phyloP scores from a whole-genome alignment of 2,113 vertebrate genomes.

The Ictalurus furcatus region DNA sequence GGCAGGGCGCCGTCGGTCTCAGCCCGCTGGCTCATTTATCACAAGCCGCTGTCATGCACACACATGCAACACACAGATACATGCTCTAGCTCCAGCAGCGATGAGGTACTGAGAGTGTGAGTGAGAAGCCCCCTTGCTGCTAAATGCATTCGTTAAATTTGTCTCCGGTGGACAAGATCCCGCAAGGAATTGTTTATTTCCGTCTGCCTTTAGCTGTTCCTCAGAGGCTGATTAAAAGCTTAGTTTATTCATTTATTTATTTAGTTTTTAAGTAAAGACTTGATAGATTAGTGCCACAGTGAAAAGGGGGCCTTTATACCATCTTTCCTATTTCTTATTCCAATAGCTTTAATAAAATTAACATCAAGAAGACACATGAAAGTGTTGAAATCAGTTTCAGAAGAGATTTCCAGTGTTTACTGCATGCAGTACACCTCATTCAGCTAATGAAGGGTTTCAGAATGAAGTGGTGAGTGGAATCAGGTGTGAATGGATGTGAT shows the following conservation, averaged over 20 bases:
- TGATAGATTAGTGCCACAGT: not conserved
- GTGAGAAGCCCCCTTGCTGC: constrained; percentile 25
- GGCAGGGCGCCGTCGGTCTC: constrained; percentile 50
- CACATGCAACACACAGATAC: constrained; percentile 24
- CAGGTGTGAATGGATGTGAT: not conserved
- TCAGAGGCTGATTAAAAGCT: constrained; percentile 12
- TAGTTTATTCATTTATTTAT: not conserved
- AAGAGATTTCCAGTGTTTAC: not conserved
- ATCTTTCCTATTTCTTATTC: not conserved
- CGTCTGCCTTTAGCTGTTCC: not conserved
- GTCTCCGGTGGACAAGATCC: constrained; percentile 12
- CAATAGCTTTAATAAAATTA: not conserved
- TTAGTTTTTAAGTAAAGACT: not conserved
- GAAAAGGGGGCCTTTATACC: not conserved
- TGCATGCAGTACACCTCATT: not conserved
- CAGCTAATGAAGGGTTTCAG: constrained; percentile 16
- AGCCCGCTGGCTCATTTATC: constrained; percentile 56
- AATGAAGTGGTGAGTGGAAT: constrained; percentile 1
- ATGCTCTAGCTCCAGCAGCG: constrained; percentile 4
- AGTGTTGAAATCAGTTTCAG: not conserved
- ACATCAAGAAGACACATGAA: not conserved
- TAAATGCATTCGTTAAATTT: constrained; percentile 14
- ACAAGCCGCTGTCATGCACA: constrained; percentile 41
- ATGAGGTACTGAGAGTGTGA: constrained; percentile 25
- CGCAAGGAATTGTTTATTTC: constrained; percentile 24